Evolutionary conservation across 2,888 invertebrate species (phyloP), one percentile per base, ranked within the genome.

Genomic region (Shargacucullia verbasci): DNA sequence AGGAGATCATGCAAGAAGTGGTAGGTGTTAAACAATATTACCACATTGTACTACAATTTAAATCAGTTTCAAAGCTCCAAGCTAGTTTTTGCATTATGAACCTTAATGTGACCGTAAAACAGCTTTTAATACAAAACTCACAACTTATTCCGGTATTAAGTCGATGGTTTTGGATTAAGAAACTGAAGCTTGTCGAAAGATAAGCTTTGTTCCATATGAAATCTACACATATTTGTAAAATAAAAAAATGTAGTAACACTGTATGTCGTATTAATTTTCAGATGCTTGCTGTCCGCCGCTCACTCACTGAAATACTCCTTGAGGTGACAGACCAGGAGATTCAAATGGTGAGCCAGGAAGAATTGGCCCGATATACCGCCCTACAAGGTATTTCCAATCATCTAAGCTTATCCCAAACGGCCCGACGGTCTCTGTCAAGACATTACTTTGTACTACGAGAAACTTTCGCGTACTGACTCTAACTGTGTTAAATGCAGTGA

Each of bases 241-340:
- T 0, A 12, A 12, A 8, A 38, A 49, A 33, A 11, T 29, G 10
- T 29, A 14, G 43, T 45, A 59, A 61, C 14, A 49, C 0, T 45
- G 14, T 49, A 10, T 35, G n/a, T 40, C n/a, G n/a, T 54, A 27
- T 60, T 39, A 29, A 56, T n/a, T n/a, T n/a, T n/a, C 89, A 98
- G 98, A 98, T 99, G 98, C 90, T 97, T 86, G 96, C 96, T 83
- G 98, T 99, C 48, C 96, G 99, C 62, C 95, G 97, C 65, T 96
- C 97, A 75, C 95, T 99, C 91, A 99, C 99, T 29, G 98, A 99
- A 94, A 97, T 99, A 81, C 95, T 99, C 63, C 95, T 99, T 79
- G 98, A 98, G 89, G 99, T 99, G 80, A 99, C 99, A 20, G 97
- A 97, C 89, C 96, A 97, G 89, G 98, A 98, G 95, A 97, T 99